A percentile compares a stretch with the other conserved stretches of the same genome.
phyloP scores from a whole-genome alignment of 23 tunicate species.

The Diplosoma virens region DNA sequence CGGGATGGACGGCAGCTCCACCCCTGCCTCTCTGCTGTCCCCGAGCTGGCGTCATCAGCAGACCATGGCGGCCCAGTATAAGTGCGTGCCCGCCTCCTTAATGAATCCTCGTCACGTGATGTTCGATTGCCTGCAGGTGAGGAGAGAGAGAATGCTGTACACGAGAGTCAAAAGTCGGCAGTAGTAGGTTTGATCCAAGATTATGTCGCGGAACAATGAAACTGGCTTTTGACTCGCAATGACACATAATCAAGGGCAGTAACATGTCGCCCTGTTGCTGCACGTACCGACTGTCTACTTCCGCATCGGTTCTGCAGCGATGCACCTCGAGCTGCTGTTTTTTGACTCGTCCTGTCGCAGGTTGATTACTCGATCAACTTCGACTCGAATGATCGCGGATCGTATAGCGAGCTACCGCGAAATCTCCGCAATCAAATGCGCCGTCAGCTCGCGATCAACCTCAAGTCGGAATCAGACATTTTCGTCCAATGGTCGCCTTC shows the following conservation, averaged over 20 bases:
- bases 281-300: too few relatives aligned
- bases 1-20: slow-evolving; percentile 16
- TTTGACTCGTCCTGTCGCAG: too few relatives aligned
- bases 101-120: slow-evolving; percentile 38
- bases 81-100: slow-evolving; percentile 43
- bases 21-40: slow-evolving; percentile 35
- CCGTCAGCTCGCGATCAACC: slow-evolving; percentile 26
- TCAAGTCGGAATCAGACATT: slow-evolving; percentile 47
- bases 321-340: too few relatives aligned
- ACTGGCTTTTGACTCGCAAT: too few relatives aligned
- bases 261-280: too few relatives aligned
- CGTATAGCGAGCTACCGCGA: not conserved
- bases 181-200: too few relatives aligned
- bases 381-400: not conserved
- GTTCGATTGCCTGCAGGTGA: slow-evolving; percentile 50
- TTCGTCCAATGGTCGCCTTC: slow-evolving; percentile 59
- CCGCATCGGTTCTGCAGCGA: too few relatives aligned
- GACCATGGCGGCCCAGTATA: slow-evolving; percentile 51
- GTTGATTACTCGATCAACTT: slow-evolving; percentile 20
- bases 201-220: too few relatives aligned
- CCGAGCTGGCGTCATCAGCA: slow-evolving; percentile 61
- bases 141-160: too few relatives aligned
- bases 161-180: too few relatives aligned
- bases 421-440: slow-evolving; percentile 1
- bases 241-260: too few relatives aligned